Conservation (phyloP, 2,113 vertebrate genomes). For the Paralichthys olivaceus region DNA sequence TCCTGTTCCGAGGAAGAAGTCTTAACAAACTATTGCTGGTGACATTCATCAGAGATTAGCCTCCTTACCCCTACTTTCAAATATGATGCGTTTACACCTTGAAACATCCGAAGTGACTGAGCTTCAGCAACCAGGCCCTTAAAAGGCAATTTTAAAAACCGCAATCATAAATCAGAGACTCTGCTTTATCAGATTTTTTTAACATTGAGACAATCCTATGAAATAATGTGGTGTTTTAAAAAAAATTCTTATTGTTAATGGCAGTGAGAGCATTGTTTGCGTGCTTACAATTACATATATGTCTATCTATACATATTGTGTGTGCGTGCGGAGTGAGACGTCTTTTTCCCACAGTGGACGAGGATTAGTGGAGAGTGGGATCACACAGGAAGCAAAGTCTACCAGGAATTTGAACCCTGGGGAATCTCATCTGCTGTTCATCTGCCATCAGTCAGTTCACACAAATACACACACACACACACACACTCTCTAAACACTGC, state of each 20-base stretch:
- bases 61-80: slow-evolving; percentile 14
- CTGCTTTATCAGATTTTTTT: slow-evolving; percentile 30
- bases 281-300: neutral
- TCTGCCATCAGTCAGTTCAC: slow-evolving; percentile 64
- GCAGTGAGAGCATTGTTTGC: too few species aligned
- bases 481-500: slow-evolving; percentile 34
- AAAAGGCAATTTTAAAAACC: slow-evolving; percentile 60
- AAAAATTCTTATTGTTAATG: neutral
- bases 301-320: slow-evolving; percentile 6
- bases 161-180: slow-evolving; percentile 36
- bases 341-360: slow-evolving; percentile 81
- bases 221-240: neutral
- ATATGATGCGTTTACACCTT: slow-evolving; percentile 30
- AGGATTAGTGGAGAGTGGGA: slow-evolving; percentile 52
- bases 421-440: slow-evolving; percentile 80
- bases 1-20: slow-evolving; percentile 49
- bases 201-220: neutral
- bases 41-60: slow-evolving; percentile 54
- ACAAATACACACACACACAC: slow-evolving; percentile 26
- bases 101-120: slow-evolving; percentile 44
- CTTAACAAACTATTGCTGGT: slow-evolving; percentile 47
- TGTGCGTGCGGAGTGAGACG: slow-evolving; percentile 21
- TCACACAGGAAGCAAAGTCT: slow-evolving; percentile 77
- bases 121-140: slow-evolving; percentile 68
- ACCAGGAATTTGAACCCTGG: slow-evolving; percentile 77